phyloP scores from a whole-genome alignment of 2,113 vertebrate genomes.

The Nothocercus nigrocapillus region DNA sequence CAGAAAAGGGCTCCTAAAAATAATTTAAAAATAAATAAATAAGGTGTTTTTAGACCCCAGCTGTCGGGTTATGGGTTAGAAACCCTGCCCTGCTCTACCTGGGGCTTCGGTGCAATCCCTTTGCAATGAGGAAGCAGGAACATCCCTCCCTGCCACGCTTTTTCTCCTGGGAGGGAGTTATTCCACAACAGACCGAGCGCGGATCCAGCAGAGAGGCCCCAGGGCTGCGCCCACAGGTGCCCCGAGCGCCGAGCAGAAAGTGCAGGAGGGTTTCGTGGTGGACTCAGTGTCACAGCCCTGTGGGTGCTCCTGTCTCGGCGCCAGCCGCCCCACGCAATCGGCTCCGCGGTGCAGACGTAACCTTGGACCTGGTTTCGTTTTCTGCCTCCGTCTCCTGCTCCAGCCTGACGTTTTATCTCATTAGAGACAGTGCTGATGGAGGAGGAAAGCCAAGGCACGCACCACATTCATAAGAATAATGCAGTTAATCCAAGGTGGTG shows the following conservation, averaged over 20 bases:
- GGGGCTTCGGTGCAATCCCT: neutral
- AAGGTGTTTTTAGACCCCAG: neutral
- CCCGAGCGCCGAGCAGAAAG: neutral
- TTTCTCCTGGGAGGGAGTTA: neutral
- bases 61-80: neutral
- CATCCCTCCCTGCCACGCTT: neutral
- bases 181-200: neutral
- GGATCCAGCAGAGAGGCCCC: neutral
- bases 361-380: slow-evolving; percentile 3
- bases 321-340: neutral
- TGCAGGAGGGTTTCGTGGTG: neutral
- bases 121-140: slow-evolving; percentile 24
- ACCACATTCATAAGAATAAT: neutral
- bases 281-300: neutral
- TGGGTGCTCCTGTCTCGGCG: neutral
- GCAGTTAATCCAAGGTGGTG: neutral
- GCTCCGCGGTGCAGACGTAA: neutral
- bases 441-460: neutral
- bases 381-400: neutral
- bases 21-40: too few species aligned
- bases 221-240: neutral
- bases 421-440: neutral
- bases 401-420: neutral
- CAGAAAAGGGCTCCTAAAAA: neutral
- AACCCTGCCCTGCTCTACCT: neutral